Evolutionary conservation across 1,140 invertebrate genomes (phyloP), one percentile per base, ranked within the genome.

Genomic region (Reticulitermes speratus): DNA sequence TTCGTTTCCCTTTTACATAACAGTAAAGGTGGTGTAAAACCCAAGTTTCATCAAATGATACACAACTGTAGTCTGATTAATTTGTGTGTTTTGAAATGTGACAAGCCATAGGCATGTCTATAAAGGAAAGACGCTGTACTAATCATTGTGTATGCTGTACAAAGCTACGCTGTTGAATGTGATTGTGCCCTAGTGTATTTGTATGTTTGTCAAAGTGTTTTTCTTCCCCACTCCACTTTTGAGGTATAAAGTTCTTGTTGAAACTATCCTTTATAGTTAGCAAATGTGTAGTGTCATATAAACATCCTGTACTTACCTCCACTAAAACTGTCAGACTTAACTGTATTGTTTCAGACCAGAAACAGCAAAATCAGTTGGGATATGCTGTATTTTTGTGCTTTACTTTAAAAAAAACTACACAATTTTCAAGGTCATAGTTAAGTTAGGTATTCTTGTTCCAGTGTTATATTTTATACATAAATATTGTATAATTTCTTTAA

Each of bases 391-490:
- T 30, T 6, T n/a, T 30, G 9, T 75, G 25, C n/a, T 75, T 75
- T 75, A n/a, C 65, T 75, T 75, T 75, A 25, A 75, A 12, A 75
- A 30, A 75, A 75, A 65, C 1, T 21, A 55, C n/a, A 14, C 65
- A 75, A 25, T 75, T 75, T 75, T 75, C 3, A 2, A 30, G 11
- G 25, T 30, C 12, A 23, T 12, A 65, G 8, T 14, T 75, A 16
- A 75, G 25, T 75, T 75, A 75, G n/a, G 14, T 30, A 30, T 30
- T 75, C 6, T 75, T 75, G n/a, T 75, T 75, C 65, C 65, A 75
- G n/a, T 75, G 65, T 75, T 75, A 75, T 30, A 75, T 75, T 75
- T 75, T 75, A 75, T 75, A 75, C 65, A 30, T 75, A 75, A 30
- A 75, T 75, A 30, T 75, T 75, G n/a, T 30, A 75, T 75, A n/a